Evolutionary conservation across 2,888 invertebrate species (phyloP), one percentile per base, ranked within the genome.

Genomic region (Phytoseiulus persimilis): DNA sequence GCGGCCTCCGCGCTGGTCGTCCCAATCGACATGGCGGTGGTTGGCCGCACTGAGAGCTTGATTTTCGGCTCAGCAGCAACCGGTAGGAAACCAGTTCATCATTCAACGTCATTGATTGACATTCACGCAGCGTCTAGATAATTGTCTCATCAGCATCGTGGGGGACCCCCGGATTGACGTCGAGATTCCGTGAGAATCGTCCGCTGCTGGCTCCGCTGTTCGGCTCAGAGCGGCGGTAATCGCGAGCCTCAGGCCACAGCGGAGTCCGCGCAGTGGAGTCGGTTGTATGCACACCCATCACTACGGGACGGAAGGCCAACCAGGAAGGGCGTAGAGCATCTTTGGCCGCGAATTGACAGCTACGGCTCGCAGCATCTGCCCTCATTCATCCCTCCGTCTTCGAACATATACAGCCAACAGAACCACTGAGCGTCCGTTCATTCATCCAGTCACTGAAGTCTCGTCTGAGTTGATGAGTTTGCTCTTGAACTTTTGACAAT

Each of bases 71-170:
- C 65, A 65, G 65, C 65, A 23, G 65, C 18, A 65, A 65, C 65
- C 65, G 65, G 65, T 65, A 65, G 65, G 65, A 65, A 65, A 65
- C 65, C 65, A 65, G 65, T 65, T 65, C 65, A 65, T 65, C 65
- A 65, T 65, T 65, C 65, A 65, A 65, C 65, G 65, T 65, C 65
- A 65, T 14, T 65, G 65, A 65, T 65, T 65, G 65, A 65, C 65
- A 65, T 65, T 65, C 65, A 65, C 65, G 65, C 65, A 65, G 65
- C 65, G 65, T 23, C 11, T 65, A 65, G 65, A 65, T 65, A 65
- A 65, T 65, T 65, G 65, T 65, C 65, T 65, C 65, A 65, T 65
- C 65, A 65, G 65, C 65, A 23, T 65, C 65, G 65, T 65, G 65
- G 65, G 65, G 65, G 65, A 65, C 65, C 65, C 65, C 65, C 65